Conservation (phyloP, 1,140 invertebrate species). For the Nasonia giraulti region DNA sequence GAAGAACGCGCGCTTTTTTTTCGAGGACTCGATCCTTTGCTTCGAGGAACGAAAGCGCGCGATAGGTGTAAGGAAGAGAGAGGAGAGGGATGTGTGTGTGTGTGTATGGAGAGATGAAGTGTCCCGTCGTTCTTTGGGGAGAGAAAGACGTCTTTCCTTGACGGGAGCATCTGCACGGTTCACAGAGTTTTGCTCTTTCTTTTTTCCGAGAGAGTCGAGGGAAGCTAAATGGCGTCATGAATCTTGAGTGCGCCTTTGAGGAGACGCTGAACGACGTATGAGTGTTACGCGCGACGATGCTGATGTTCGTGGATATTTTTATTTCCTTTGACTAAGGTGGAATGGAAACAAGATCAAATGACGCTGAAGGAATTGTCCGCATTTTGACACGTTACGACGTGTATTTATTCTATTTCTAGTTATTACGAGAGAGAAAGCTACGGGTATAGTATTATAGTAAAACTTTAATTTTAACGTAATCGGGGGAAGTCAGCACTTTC, state of each 20-base stretch:
- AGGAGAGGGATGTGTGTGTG: not conserved
- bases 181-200: not conserved
- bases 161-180: conserved; percentile 27
- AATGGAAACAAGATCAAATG: conserved; percentile 17
- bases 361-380: not conserved
- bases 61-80: conserved; percentile 13
- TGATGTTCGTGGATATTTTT: not conserved
- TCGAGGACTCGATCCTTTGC: conserved; percentile 22
- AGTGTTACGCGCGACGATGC: not conserved
- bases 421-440: too few relatives aligned
- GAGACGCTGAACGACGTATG: not conserved
- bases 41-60: conserved; percentile 31
- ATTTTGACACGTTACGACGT: not conserved
- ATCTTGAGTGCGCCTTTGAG: conserved; percentile 33
- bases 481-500: not conserved
- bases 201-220: not conserved
- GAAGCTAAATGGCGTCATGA: conserved; percentile 24
- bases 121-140: not conserved
- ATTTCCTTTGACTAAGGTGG: not conserved
- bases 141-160: conserved; percentile 22
- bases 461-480: not conserved
- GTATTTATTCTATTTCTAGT: not conserved
- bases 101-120: conserved; percentile 32
- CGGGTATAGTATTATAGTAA: too few relatives aligned
- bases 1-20: conserved; percentile 9